These are phyloP conservation scores for Syngnathus rostellatus DNA, from an alignment of 2,797 vertebrate species.

Conservation along the genomic window DNA sequence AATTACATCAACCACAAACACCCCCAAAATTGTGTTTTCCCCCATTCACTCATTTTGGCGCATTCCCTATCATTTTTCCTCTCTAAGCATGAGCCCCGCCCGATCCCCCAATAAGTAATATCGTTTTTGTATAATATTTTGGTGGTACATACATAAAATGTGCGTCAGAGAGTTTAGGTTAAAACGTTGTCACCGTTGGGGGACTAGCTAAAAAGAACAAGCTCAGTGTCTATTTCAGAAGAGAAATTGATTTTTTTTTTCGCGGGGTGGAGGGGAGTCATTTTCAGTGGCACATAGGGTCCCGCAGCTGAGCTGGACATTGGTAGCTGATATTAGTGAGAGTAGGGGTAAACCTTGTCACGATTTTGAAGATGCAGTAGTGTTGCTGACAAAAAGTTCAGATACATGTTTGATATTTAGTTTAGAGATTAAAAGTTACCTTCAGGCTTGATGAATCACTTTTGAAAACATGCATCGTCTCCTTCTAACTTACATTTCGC, in stretches of 20 bases:
- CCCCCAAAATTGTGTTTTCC: too few species aligned
- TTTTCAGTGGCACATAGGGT: too few species aligned
- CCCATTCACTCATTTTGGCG: too few species aligned
- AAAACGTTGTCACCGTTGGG: not conserved
- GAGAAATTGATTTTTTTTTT: too few species aligned
- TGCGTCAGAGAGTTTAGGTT: not conserved
- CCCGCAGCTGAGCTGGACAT: too few species aligned
- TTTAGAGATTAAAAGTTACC: not conserved
- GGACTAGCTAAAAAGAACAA: not conserved
- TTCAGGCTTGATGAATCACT: not conserved
- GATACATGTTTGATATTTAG: not conserved
- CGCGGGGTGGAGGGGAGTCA: too few species aligned
- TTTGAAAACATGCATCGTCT: not conserved
- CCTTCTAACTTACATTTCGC: not conserved
- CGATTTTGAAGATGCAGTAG: not conserved
- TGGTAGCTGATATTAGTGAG: not conserved
- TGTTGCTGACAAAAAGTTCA: not conserved
- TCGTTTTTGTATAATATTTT: too few species aligned
- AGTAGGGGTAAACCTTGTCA: not conserved
- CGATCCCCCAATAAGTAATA: too few species aligned
- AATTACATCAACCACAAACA: too few species aligned
- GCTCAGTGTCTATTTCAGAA: not conserved
- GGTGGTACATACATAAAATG: slow-evolving; percentile 30
- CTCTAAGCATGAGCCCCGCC: too few species aligned
- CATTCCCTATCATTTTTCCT: too few species aligned